A percentile compares a stretch with the other conserved stretches of the same genome.
Conservation (phyloP, 2,113 vertebrate species). For the Sinocyclocheilus anophthalmus region DNA sequence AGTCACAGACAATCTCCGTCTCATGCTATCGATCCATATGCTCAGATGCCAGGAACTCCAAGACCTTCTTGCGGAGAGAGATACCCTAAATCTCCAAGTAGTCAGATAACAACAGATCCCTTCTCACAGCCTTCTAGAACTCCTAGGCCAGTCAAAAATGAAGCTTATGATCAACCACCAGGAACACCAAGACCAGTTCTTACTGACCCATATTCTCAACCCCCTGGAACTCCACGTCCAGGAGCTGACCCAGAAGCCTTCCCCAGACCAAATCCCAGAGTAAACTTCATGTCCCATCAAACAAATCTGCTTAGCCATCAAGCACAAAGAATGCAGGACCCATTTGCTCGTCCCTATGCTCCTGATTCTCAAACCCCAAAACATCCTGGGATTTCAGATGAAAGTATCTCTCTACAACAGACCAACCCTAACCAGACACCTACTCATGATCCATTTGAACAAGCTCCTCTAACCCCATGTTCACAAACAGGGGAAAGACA, state of each 20-base stretch:
- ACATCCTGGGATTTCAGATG: constrained; percentile 76
- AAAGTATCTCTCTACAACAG: constrained; percentile 74
- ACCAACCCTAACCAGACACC: constrained; percentile 63
- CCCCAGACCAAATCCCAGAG: constrained; percentile 67
- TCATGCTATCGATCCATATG: constrained; percentile 72
- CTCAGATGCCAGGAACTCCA: constrained; percentile 73
- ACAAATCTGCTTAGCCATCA: constrained; percentile 79
- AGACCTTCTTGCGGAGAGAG: constrained; percentile 59
- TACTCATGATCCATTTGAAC: constrained; percentile 81
- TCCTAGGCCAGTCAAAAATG: constrained; percentile 65
- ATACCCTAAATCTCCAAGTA: constrained; percentile 69
- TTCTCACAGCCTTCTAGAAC: constrained; percentile 58
- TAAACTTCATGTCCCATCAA: constrained; percentile 73
- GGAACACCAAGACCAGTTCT: constrained; percentile 76
- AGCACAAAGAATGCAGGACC: constrained; percentile 78
- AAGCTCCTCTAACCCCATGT: constrained; percentile 79
- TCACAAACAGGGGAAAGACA: constrained; percentile 70
- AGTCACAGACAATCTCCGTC: constrained; percentile 67
- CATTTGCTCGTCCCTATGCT: constrained; percentile 76
- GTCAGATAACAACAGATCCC: constrained; percentile 60
- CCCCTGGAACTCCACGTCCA: constrained; percentile 79
- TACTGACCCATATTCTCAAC: constrained; percentile 76
- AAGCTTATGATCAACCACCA: constrained; percentile 80
- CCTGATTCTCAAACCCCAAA: constrained; percentile 78
- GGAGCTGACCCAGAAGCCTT: constrained; percentile 74